Base-by-base conservation (phyloP, 2,888 invertebrate species). In the Pomacea canaliculata region DNA sequence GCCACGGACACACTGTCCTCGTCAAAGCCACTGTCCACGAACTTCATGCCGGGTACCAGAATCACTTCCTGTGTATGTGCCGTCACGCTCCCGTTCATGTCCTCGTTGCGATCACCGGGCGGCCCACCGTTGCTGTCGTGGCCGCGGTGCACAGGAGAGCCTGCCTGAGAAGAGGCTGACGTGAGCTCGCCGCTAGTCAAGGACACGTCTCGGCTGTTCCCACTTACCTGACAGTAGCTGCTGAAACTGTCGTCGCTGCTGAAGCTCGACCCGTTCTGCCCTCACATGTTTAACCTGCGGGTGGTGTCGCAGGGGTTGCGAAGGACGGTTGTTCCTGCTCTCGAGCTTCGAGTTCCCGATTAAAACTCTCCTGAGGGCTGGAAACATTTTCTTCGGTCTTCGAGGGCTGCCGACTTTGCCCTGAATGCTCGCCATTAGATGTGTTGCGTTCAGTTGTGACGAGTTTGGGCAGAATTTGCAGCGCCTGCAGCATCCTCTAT, bases 11-110 rank as follows among this genome's bases (percentile, higher is more conserved):
- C 85, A 78, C 84, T 87, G 65, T 80, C 80, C 51, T 74, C 74
- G 68, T 86, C 86, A 76, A 87, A 86, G n/a, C 87, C 87, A 78
- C 87, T 87, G 76, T 87, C 87, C 9, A 85, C 72, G 16, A 80
- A 19, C 49, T 71, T 72, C 13, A 76, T 60, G n/a, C 80, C 78
- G 5, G 71, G 71, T 1, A 76, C 71, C 67, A 76, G 48, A 71
- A 51, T 37, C 63, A 70, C 65, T 23, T 66, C 51, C 7, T n/a
- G 13, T 7, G 12, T 7, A 19, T 23, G 71, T 5, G 10, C 27
- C 19, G 62, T 48, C 16, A 56, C 2, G 51, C 16, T 16, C 16
- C 51, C 51, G 10, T 56, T 10, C 51, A 56, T 16, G 12, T 56
- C 51, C 65, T 19, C 18, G 2, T n/a, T 23, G 27, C 13, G 2